Evolutionary conservation across 2,888 invertebrate genomes (phyloP), one percentile per base, ranked within the genome.

Genomic region (Hesperia comma): DNA sequence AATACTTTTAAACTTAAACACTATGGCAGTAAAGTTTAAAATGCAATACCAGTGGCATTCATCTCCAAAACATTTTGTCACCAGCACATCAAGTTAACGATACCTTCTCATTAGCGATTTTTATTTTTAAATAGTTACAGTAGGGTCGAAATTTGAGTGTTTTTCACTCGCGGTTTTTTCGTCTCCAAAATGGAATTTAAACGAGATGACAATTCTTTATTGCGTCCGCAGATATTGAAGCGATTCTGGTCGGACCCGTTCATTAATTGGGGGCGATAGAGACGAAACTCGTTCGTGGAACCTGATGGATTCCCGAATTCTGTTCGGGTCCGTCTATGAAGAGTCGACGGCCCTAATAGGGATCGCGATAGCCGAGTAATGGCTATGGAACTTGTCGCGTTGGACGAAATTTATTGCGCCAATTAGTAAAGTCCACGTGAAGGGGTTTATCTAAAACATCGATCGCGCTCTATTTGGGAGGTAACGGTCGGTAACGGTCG

Each of bases 401-500:
- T 81, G 81, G 83, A 77, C 79, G 77, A 83, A 89, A 92, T 92
- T 92, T 92, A 92, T 92, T 90, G 85, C 88, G 80, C 90, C 91
- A 92, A 92, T 92, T 92, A 92, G 92, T 90, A 85, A 85, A 79
- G 86, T 79, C 89, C 82, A 84, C 87, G 82, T 85, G 89, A 86
- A 89, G 78, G 88, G 81, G 86, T 82, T 88, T 90, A 91, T 91
- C 91, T 76, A 54, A 68, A 72, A 78, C 77, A 79, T 83, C 76
- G 79, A 92, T 91, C 92, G 78, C 82, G 75, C 83, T 86, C 91
- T 90, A 91, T 92, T 92, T 92, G 92, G 92, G 92, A 88, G 92
- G 91, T 91, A 90, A 81, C 84, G 84, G 84, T 84, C 12, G 91
- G 91, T 90, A 90, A 81, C 84, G 84, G 83, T 84, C 83, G 86